A percentile compares a stretch with the other conserved stretches of the same genome.
Evolutionary conservation across 2,113 vertebrate genomes (phyloP).

Genomic region (Lepisosteus osseus): DNA sequence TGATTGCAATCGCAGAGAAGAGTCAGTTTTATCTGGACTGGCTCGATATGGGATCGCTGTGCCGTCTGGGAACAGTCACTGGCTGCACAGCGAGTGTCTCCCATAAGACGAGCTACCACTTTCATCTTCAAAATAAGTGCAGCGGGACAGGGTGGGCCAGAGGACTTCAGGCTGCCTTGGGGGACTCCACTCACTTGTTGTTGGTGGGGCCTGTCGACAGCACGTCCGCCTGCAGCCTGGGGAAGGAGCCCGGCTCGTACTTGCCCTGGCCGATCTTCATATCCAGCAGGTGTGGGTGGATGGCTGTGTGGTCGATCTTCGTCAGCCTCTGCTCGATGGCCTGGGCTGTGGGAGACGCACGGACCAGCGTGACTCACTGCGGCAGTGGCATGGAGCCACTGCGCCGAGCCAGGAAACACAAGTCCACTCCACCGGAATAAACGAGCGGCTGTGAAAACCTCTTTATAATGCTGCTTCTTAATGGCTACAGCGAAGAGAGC

Average conservation of each 20-base stretch:
- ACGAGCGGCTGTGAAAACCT: no score
- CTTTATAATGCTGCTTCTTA: no score
- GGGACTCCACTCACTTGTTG: slow-evolving; percentile 80
- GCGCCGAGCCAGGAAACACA: not conserved
- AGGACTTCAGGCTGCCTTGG: no score
- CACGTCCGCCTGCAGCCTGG: slow-evolving; percentile 88
- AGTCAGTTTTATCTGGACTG: no score
- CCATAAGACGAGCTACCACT: not conserved
- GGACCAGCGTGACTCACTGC: not conserved
- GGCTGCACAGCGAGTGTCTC: no score
- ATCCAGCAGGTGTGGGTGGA: slow-evolving; percentile 93
- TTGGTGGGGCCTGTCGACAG: slow-evolving; percentile 80
- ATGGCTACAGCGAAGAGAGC: no score
- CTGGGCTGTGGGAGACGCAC: slow-evolving; percentile 69
- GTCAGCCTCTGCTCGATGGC: slow-evolving; percentile 82
- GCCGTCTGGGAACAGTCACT: no score
- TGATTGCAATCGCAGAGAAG: no score
- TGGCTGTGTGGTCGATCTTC: slow-evolving; percentile 93
- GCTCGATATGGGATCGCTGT: no score
- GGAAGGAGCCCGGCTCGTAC: slow-evolving; percentile 92
- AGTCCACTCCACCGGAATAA: not conserved
- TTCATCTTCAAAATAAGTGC: not conserved
- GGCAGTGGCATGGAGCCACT: no score
- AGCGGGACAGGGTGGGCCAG: no score
- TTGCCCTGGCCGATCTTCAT: slow-evolving; percentile 98